Percentiles rank a stretch among this genome's conserved stretches.
Conservation (phyloP, 1,140 invertebrate genomes). For the Lordiphosa clarofinis region DNA sequence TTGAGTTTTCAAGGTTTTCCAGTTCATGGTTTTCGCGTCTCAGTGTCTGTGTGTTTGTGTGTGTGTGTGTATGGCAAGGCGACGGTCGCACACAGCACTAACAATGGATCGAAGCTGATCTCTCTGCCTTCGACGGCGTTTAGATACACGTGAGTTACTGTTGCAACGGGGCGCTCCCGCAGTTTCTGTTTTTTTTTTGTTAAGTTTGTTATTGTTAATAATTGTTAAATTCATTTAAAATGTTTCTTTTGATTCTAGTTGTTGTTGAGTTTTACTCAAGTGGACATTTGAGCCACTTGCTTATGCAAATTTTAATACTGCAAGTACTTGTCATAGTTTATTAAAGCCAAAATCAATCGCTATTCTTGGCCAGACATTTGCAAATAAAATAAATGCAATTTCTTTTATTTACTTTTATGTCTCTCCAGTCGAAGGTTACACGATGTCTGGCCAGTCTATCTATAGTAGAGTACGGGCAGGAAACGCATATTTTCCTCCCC, state of each 20-base stretch:
- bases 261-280: background rate
- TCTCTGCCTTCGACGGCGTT: constrained; percentile 44
- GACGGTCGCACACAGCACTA: constrained; percentile 25
- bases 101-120: constrained; percentile 61
- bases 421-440: constrained; percentile 20
- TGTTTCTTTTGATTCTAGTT: constrained; percentile 10
- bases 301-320: no score
- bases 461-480: background rate
- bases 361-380: constrained; percentile 43
- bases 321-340: no score
- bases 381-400: constrained; percentile 64
- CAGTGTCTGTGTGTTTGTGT: constrained; percentile 18
- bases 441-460: constrained; percentile 1
- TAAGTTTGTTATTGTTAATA: constrained; percentile 13
- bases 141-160: constrained; percentile 61
- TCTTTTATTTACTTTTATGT: constrained; percentile 66
- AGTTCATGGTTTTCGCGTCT: constrained; percentile 65
- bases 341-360: no score
- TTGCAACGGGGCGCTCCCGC: constrained; percentile 44
- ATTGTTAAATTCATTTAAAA: constrained; percentile 5
- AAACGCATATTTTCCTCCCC: constrained; percentile 26
- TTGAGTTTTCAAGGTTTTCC: constrained; percentile 76
- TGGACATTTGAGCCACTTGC: background rate
- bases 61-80: constrained; percentile 34
- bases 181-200: constrained; percentile 15